Base-by-base conservation (phyloP, 2,113 vertebrate genomes). In the Platichthys flesus region DNA sequence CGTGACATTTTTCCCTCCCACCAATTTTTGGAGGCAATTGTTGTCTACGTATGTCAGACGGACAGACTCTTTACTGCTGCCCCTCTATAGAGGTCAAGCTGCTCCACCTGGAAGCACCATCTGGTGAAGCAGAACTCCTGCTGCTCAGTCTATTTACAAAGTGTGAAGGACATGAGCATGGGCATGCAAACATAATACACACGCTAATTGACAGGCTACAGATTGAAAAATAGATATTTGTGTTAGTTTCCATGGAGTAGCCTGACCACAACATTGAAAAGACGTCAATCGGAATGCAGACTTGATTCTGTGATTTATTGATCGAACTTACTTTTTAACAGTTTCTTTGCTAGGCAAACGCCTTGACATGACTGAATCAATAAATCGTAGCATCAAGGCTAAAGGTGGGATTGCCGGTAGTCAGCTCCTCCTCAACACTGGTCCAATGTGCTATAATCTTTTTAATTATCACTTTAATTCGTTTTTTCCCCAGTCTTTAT, bases 31-130 rank as follows among this genome's bases (percentile, higher is more conserved):
- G 68, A 82, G 35, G 12, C 9, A 40, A 68, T 21, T 21, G 58
- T 49, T 54, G 71, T 84, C 67, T 62, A 1, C 49, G 60, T 23
- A 26, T 59, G 79, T 81, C 67, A 76, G 72, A 74, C 64, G 62
- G 40, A 63, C 56, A 45, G 74, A 81, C 84, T 76, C 60, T 52
- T 70, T 79, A 73, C 82, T 62, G 78, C 45, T 75, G 76, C 45
- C 60, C 24, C 51, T 79, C 67, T 62, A 86, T 14, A 14, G 56
- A 67, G 49, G 71, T 84, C 67, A 61, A 74, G 67, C 84, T 76
- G 71, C 69, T 83, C 82, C 86, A 87, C 83, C 88, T 90, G 84
- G 75, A 84, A 16, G 57, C 74, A 31, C 85, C 88, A 89, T 85
- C 83, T 86, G 86, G 13, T 47, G 9, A 49, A 58, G 71, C 74